Percentiles rank a stretch among this genome's conserved stretches.
Conservation (phyloP, 2,888 invertebrate genomes). For the Cheilosia urbana region DNA sequence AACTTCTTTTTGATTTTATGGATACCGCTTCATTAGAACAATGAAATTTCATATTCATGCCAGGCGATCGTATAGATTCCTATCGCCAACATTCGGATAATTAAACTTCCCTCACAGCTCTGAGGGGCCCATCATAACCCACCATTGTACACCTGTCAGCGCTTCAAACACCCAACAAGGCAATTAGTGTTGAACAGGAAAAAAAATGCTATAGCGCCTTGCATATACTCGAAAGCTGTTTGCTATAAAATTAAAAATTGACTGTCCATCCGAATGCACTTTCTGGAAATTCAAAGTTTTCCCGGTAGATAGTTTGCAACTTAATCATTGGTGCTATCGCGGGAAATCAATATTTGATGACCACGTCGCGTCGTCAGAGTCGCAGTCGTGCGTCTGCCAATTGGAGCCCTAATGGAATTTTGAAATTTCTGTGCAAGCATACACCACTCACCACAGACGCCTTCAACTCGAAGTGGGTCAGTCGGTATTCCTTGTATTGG, state of each 20-base stretch:
- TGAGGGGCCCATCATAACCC: not conserved
- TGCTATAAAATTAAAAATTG: not conserved
- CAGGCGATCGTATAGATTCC: constrained; percentile 35
- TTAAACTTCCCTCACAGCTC: not conserved
- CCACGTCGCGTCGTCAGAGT: constrained; percentile 36
- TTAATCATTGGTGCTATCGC: constrained; percentile 53
- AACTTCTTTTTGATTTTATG: constrained; percentile 56
- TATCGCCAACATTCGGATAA: constrained; percentile 10
- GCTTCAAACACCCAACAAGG: constrained; percentile 34
- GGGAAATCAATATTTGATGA: constrained; percentile 65
- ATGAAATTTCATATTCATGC: constrained; percentile 50
- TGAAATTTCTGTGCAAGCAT: constrained; percentile 24
- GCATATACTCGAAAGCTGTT: not conserved
- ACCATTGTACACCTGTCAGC: constrained; percentile 44
- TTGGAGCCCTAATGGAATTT: constrained; percentile 66
- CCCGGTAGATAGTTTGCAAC: constrained; percentile 43
- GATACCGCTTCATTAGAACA: constrained; percentile 51
- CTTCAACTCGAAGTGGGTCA: constrained; percentile 62
- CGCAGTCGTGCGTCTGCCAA: constrained; percentile 20
- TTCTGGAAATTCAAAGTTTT: constrained; percentile 26
- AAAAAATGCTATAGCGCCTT: constrained; percentile 15
- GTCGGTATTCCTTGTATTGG: constrained; percentile 60
- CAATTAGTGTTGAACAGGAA: constrained; percentile 43
- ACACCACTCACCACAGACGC: constrained; percentile 7
- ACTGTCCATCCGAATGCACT: constrained; percentile 10